These are phyloP conservation scores for Halyomorpha halys DNA, from an alignment of 1,140 invertebrate genomes.

Conservation along the genomic window DNA sequence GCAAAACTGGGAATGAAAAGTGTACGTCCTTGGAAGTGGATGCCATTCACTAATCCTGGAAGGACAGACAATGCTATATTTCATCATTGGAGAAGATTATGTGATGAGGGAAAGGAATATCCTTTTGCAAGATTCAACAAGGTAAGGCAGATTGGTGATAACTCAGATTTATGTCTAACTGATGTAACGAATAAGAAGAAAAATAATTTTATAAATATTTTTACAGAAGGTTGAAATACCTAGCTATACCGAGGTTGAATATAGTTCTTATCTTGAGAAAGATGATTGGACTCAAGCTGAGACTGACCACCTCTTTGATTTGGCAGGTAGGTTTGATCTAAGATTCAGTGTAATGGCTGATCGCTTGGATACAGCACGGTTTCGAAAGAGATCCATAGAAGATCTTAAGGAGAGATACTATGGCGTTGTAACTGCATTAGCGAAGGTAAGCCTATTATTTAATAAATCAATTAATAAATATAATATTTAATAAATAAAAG, in stretches of 20 bases:
- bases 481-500: too few species aligned
- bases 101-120: constrained; percentile 89
- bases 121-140: constrained; percentile 97
- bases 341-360: constrained; percentile 92
- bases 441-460: constrained; percentile 37
- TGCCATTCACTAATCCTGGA: constrained; percentile 90
- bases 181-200: too few species aligned
- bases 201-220: neutral
- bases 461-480: too few species aligned
- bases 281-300: constrained; percentile 86
- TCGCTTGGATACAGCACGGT: constrained; percentile 72
- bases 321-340: constrained; percentile 79
- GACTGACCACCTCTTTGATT: constrained; percentile 90
- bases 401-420: constrained; percentile 89
- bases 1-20: constrained; percentile 88
- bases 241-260: constrained; percentile 82
- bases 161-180: too few species aligned
- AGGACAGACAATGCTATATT: constrained; percentile 80
- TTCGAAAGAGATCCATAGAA: constrained; percentile 67
- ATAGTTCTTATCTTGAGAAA: constrained; percentile 72
- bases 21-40: constrained; percentile 93
- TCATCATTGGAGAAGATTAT: constrained; percentile 82
- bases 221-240: constrained; percentile 73
- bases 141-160: constrained; percentile 37
- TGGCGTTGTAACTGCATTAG: constrained; percentile 42